Percentiles rank a stretch among this genome's conserved stretches.
Evolutionary conservation across 2,797 vertebrate genomes (phyloP).

Genomic region (Lycodopsis pacificus): DNA sequence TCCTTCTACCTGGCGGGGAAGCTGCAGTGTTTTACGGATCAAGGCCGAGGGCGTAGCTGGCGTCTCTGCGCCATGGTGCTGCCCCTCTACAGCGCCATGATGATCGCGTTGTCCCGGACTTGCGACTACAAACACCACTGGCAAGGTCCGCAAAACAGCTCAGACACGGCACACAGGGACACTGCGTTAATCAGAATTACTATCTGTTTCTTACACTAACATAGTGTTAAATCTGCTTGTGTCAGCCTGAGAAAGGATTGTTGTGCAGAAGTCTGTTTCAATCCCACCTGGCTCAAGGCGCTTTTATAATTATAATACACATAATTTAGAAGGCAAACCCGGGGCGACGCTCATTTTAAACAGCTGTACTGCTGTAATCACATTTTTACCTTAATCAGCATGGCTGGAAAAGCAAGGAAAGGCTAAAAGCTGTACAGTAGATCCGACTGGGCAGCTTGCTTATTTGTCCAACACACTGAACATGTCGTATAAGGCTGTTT

Average conservation of each 20-base stretch:
- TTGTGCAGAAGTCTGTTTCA: conserved; percentile 9
- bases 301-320: conserved; percentile 17
- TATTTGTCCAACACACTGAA: conserved; percentile 20
- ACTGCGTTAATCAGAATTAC: background rate
- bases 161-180: background rate
- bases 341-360: conserved; percentile 17
- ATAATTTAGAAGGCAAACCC: conserved; percentile 8
- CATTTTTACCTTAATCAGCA: conserved; percentile 21
- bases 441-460: background rate
- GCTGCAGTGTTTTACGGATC: conserved; percentile 96
- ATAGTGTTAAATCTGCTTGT: conserved; percentile 4
- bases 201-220: background rate
- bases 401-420: background rate
- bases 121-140: conserved; percentile 99
- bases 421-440: background rate
- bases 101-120: conserved; percentile 98
- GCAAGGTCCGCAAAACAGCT: conserved; percentile 89
- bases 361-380: conserved; percentile 24
- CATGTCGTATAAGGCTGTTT: conserved; percentile 2
- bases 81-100: conserved; percentile 98
- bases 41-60: conserved; percentile 96
- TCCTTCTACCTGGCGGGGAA: conserved; percentile 99
- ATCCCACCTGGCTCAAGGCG: conserved; percentile 16
- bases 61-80: conserved; percentile 95
- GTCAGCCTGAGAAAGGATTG: background rate